phyloP scores from a whole-genome alignment of 2,888 invertebrate species.

The Aleiodes alternator region DNA sequence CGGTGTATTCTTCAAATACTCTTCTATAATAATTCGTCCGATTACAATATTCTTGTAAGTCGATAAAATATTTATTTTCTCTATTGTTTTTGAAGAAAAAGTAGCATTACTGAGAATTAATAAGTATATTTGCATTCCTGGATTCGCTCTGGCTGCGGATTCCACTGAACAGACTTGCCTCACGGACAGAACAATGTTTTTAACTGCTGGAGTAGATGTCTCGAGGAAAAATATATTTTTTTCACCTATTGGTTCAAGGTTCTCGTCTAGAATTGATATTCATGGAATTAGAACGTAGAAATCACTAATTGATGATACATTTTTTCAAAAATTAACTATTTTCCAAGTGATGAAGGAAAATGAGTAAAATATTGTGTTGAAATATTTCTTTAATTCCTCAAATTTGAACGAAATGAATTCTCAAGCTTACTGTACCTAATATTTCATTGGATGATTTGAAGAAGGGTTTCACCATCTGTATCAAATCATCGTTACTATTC shows the following conservation, averaged over 20 bases:
- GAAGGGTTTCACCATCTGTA: too few species aligned
- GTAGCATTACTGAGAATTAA: constrained; percentile 71
- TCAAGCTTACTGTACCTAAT: too few species aligned
- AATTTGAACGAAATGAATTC: too few species aligned
- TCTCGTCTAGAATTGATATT: constrained; percentile 48
- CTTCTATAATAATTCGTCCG: constrained; percentile 76
- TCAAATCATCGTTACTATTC: too few species aligned
- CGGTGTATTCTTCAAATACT: constrained; percentile 78
- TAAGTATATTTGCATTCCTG: constrained; percentile 70
- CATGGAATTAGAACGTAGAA: too few species aligned
- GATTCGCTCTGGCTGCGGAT: constrained; percentile 81
- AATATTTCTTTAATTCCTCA: too few species aligned
- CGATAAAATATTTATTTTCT: constrained; percentile 72
- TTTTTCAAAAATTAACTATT: too few species aligned
- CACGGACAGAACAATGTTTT: constrained; percentile 74
- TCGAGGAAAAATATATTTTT: constrained; percentile 82
- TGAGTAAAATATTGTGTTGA: too few species aligned
- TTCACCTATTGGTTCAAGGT: constrained; percentile 63
- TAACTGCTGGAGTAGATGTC: constrained; percentile 79
- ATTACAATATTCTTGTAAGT: constrained; percentile 77
- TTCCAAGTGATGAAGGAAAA: too few species aligned
- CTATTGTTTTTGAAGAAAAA: constrained; percentile 65
- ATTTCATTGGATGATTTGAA: too few species aligned
- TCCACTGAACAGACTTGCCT: constrained; percentile 84
- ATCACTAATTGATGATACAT: too few species aligned